Base-by-base conservation (phyloP, 2,797 vertebrate genomes). In the Streptopelia turtur region DNA sequence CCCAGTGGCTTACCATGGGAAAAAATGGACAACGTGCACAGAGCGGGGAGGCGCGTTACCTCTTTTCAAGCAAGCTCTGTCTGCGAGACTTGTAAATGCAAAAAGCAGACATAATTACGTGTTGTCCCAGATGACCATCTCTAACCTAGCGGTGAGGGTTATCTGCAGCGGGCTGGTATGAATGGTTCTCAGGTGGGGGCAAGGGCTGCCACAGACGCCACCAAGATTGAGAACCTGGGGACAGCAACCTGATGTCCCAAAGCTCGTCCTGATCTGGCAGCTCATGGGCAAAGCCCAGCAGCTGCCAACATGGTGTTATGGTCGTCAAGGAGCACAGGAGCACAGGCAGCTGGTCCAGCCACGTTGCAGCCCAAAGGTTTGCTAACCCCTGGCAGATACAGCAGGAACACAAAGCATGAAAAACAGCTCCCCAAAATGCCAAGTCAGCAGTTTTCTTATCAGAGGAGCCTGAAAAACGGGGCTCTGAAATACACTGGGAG, bases 371-470 rank as follows among this genome's bases (percentile, higher is more conserved):
- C 66, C 1, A 1, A 71, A 87, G 47, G 55, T 60, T 84, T 82
- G 39, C 76, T 90, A 81, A 86, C 50, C 27, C 37, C 35, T 49
- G 60, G 63, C 74, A 90, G 89, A 30, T 45, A 23, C 56, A 52
- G 61, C n/a, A 57, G 71, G 35, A 83, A 13, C 25, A 31, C 30
- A 77, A 55, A 83, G 52, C 56, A 75, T 45, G 68, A 83, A 64
- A 82, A 56, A 2, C 13, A 25, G 41, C 69, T 87, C 45, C 53
- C 18, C 2, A 31, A 33, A 88, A 88, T 23, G 41, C 47, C 27
- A 52, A 72, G 33, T 84, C 95, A 94, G 77, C 87, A 72, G 49
- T 77, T 90, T 89, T 87, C 72, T 95, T 95, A 96, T 96, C 94
- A 0, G 89, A 56, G n/a, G 31, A 90, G 70, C 13, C 55, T 92